Evolutionary conservation across 2,113 vertebrate genomes (phyloP), one percentile per base, ranked within the genome.

Genomic region (Stigmatopora nigra): DNA sequence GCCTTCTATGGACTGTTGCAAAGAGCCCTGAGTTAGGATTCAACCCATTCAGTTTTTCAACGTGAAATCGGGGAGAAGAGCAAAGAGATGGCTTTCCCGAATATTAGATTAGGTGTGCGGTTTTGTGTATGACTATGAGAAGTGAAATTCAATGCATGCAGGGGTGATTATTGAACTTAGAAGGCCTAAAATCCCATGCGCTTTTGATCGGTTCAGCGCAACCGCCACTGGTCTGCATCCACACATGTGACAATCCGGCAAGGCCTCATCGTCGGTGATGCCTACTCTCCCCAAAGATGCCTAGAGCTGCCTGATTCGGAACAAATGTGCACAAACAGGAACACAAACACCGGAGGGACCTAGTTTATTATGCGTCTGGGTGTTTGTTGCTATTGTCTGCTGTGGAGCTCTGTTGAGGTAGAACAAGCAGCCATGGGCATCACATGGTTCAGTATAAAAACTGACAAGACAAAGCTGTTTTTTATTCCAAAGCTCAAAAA

Each of bases 271-370:
- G 45, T 78, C 71, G 80, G 73, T 77, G 72, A 83, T 82, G 82
- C 75, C 71, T 69, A 63, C 72, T 72, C 78, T 81, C 80, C 83
- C 78, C 46, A 47, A 78, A 79, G 82, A 79, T 76, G 69, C 74
- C 78, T 31, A 13, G 14, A 82, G 81, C 77, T 83, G 85, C 77
- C 82, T 87, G 89, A 89, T 90, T 89, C 75, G 63, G 84, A 85
- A 88, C 87, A 89, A 88, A 89, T 87, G 84, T 80, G 86, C 80
- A 84, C 80, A 84, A 84, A 88, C 86, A 81, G 70, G 78, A 84
- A 83, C 71, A 83, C 73, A 84, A 85, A 84, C 81, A 77, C 73
- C 69, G 71, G 76, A 77, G 79, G 78, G 80, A 80, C 80, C 51
- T 56, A 44, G 49, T 56, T 75, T 51, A 47, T 49, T 58, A 11